Percentiles rank a stretch among this genome's conserved stretches.
Evolutionary conservation across 1,140 invertebrate genomes (phyloP).

Genomic region (Calephelis virginiensis): DNA sequence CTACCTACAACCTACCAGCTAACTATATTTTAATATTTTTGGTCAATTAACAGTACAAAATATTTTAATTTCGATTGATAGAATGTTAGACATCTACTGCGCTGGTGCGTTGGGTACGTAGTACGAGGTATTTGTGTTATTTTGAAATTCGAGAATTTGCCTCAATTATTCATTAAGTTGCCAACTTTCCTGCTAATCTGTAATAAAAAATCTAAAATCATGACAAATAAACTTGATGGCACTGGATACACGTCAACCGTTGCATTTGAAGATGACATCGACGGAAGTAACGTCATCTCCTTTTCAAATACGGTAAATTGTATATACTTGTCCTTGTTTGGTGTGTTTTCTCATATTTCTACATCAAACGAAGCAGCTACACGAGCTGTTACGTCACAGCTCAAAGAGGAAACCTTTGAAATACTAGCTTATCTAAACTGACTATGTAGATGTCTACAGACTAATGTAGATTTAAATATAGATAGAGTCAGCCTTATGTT

Average conservation of each 20-base stretch:
- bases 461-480: conserved; percentile 46
- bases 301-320: conserved; percentile 63
- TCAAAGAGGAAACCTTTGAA: conserved; percentile 53
- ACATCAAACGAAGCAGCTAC: conserved; percentile 50
- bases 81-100: too few species aligned
- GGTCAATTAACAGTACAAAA: too few species aligned
- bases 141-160: too few species aligned
- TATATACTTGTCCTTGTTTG: conserved; percentile 58
- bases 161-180: too few species aligned
- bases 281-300: conserved; percentile 59
- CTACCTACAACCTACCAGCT: too few species aligned
- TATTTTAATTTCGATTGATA: too few species aligned
- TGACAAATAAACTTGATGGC: conserved; percentile 47
- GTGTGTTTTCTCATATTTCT: conserved; percentile 45
- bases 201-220: too few species aligned
- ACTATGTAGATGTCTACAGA: conserved; percentile 38
- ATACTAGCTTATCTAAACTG: conserved; percentile 40
- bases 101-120: too few species aligned
- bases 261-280: conserved; percentile 66
- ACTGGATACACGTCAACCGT: conserved; percentile 58
- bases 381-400: conserved; percentile 54
- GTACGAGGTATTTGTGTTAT: too few species aligned
- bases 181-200: too few species aligned
- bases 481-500: conserved; percentile 30
- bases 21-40: too few species aligned